A percentile compares a stretch with the other conserved stretches of the same genome.
Evolutionary conservation across 1,140 invertebrate species (phyloP).

Genomic region (Drosophila mayri): DNA sequence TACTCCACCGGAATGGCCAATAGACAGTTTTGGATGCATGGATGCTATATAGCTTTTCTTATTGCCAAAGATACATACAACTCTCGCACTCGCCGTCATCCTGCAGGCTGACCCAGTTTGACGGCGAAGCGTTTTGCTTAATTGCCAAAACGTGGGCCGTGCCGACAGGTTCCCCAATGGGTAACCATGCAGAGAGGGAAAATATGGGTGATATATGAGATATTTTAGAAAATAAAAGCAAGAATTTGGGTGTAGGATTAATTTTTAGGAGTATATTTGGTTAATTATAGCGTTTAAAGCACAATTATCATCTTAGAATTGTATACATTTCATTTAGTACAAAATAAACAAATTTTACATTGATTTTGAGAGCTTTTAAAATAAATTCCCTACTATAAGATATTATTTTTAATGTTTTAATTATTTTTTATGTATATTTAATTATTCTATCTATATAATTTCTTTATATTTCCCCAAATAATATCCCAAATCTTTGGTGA

Average conservation of each 20-base stretch:
- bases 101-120: constrained; percentile 58
- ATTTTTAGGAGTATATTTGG: no score
- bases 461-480: no score
- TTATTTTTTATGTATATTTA: no score
- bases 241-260: no score
- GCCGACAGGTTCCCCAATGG: constrained; percentile 58
- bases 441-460: no score
- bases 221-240: no score
- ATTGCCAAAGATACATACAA: constrained; percentile 2
- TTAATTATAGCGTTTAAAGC: no score
- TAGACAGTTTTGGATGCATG: constrained; percentile 38
- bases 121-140: constrained; percentile 57
- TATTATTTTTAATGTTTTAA: neutral
- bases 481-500: neutral
- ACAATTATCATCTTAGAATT: no score
- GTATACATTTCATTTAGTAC: no score
- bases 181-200: constrained; percentile 3
- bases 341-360: no score
- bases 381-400: neutral
- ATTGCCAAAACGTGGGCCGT: constrained; percentile 53
- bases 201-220: neutral
- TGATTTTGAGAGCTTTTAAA: no score
- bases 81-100: constrained; percentile 19
- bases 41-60: constrained; percentile 1
- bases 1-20: constrained; percentile 43